Conservation (phyloP, 2,797 vertebrate species). For the Amniataba percoides region DNA sequence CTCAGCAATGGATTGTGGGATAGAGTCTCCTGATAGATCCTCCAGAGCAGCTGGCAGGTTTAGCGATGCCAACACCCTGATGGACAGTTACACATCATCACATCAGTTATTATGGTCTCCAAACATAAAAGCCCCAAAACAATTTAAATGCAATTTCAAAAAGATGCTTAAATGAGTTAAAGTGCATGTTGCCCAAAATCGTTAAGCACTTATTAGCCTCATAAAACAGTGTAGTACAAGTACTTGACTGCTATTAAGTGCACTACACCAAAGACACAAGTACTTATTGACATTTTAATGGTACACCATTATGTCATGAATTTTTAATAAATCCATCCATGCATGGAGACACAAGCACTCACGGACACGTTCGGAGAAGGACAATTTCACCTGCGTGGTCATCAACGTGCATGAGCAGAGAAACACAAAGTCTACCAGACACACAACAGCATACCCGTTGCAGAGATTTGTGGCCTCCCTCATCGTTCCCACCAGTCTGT, state of each 20-base stretch:
- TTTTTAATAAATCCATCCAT: conserved; percentile 38
- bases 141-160: neutral
- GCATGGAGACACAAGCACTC: conserved; percentile 25
- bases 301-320: conserved; percentile 27
- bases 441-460: conserved; percentile 89
- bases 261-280: conserved; percentile 18
- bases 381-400: neutral
- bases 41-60: conserved; percentile 98
- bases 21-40: conserved; percentile 95
- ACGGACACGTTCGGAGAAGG: conserved; percentile 9
- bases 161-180: neutral
- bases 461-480: conserved; percentile 96
- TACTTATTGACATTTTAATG: conserved; percentile 45
- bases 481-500: conserved; percentile 94
- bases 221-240: neutral
- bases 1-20: conserved; percentile 96
- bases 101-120: conserved; percentile 10
- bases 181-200: neutral
- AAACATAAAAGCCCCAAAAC: neutral
- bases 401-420: conserved; percentile 15
- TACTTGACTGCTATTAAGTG: neutral
- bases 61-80: conserved; percentile 95
- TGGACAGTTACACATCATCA: conserved; percentile 19
- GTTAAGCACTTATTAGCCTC: conserved; percentile 3
- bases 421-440: conserved; percentile 12